A percentile compares a stretch with the other conserved stretches of the same genome.
These are phyloP conservation scores for Aquatica leii DNA, from an alignment of 2,888 invertebrate species.

Conservation along the genomic window DNA sequence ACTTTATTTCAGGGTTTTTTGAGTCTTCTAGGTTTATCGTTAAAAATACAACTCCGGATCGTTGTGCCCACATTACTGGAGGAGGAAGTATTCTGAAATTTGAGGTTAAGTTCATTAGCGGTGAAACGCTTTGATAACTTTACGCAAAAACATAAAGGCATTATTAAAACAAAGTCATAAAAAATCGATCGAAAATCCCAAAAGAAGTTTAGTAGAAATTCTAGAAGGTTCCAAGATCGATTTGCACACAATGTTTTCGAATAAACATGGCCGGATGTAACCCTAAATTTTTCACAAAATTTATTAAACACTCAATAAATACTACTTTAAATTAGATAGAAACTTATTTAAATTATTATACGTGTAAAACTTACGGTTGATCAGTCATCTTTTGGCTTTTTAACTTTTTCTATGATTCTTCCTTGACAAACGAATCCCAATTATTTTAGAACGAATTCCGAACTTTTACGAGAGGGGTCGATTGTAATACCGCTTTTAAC, in stretches of 20 bases:
- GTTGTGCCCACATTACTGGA: slow-evolving; percentile 93
- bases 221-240: slow-evolving; percentile 35
- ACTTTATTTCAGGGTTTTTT: slow-evolving; percentile 82
- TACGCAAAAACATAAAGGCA: too few relatives aligned
- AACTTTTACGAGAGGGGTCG: slow-evolving; percentile 8
- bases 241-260: slow-evolving; percentile 29
- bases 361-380: slow-evolving; percentile 28
- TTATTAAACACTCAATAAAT: not conserved
- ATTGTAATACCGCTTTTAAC: not conserved
- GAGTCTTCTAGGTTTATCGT: slow-evolving; percentile 92
- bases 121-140: too few relatives aligned
- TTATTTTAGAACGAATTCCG: slow-evolving; percentile 9
- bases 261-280: slow-evolving; percentile 35
- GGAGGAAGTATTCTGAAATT: slow-evolving; percentile 73
- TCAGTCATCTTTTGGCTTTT: slow-evolving; percentile 30
- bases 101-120: slow-evolving; percentile 10
- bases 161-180: too few relatives aligned
- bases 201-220: slow-evolving; percentile 8
- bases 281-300: slow-evolving; percentile 16
- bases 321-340: not conserved
- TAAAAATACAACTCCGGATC: slow-evolving; percentile 81
- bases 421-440: slow-evolving; percentile 20
- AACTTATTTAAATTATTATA: too few relatives aligned
- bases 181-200: too few relatives aligned
- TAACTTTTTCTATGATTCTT: not conserved